Evolutionary conservation across 2,113 vertebrate species (phyloP).

Genomic region (Psittacara wagleri): DNA sequence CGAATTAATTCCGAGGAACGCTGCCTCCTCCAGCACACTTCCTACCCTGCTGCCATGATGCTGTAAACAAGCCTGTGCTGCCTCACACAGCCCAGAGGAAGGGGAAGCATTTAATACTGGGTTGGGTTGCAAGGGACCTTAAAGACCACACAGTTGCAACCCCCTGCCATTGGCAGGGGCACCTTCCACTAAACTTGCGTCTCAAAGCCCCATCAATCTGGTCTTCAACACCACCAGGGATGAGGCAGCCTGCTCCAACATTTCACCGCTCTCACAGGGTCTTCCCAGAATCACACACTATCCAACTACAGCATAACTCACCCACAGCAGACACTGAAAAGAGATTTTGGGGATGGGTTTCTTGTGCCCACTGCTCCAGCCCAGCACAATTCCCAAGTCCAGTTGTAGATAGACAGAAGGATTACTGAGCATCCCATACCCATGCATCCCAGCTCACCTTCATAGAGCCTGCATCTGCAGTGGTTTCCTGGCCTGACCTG

Average conservation of each 20-base stretch:
- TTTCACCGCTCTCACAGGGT: not conserved
- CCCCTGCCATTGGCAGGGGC: not conserved
- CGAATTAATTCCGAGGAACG: not conserved
- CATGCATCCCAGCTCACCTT: accelerated
- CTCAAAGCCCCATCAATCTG: not conserved
- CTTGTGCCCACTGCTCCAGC: not conserved
- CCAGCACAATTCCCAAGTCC: accelerated
- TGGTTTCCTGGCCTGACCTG: not conserved
- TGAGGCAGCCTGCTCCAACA: not conserved
- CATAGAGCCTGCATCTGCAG: accelerated
- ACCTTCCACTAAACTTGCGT: not conserved
- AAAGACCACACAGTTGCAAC: not conserved
- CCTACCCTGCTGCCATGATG: not conserved
- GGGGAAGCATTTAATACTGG: not conserved
- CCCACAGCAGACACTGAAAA: accelerated
- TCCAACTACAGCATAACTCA: accelerated
- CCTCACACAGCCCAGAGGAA: not conserved
- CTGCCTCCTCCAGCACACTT: not conserved
- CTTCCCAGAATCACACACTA: not conserved
- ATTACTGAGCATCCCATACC: accelerated
- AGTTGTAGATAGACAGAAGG: not conserved
- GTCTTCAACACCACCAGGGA: not conserved
- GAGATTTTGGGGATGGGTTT: not conserved
- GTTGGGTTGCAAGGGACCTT: not conserved
- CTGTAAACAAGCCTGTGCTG: accelerated